These are phyloP conservation scores for Oligia fasciuncula DNA, from an alignment of 2,888 invertebrate genomes.

Conservation along the genomic window DNA sequence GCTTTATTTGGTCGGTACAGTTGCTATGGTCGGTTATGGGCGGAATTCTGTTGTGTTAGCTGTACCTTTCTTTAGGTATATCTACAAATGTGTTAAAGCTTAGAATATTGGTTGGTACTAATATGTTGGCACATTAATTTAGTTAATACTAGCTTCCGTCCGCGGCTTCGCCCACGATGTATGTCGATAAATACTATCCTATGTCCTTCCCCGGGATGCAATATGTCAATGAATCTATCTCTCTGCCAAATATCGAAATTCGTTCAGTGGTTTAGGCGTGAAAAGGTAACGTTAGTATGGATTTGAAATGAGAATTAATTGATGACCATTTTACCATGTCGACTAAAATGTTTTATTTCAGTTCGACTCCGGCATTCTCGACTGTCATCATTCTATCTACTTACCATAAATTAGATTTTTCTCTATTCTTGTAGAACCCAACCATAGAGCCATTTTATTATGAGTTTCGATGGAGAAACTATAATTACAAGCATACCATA, in stretches of 20 bases:
- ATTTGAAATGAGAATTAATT: background rate
- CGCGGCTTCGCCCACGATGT: too few relatives aligned
- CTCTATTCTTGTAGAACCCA: background rate
- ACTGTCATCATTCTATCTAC: background rate
- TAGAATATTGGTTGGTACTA: too few relatives aligned
- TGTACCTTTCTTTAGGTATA: slow-evolving; percentile 25
- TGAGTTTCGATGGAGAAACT: background rate
- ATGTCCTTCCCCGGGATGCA: too few relatives aligned
- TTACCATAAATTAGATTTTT: background rate
- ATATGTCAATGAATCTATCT: too few relatives aligned
- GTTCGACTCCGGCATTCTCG: background rate
- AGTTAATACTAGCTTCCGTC: background rate
- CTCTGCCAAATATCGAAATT: too few relatives aligned
- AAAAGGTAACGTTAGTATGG: too few relatives aligned
- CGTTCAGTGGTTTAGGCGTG: too few relatives aligned
- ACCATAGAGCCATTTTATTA: background rate
- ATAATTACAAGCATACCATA: background rate
- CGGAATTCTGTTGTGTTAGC: slow-evolving; percentile 9
- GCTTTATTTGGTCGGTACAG: slow-evolving; percentile 69
- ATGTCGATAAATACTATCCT: too few relatives aligned
- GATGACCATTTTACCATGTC: background rate
- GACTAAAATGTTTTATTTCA: background rate
- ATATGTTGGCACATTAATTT: too few relatives aligned
- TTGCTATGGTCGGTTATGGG: slow-evolving; percentile 37
- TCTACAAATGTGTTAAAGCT: too few relatives aligned